Percentiles rank a stretch among this genome's conserved stretches.
Evolutionary conservation across 2,797 vertebrate genomes (phyloP).

Genomic region (Hemibagrus guttatus): DNA sequence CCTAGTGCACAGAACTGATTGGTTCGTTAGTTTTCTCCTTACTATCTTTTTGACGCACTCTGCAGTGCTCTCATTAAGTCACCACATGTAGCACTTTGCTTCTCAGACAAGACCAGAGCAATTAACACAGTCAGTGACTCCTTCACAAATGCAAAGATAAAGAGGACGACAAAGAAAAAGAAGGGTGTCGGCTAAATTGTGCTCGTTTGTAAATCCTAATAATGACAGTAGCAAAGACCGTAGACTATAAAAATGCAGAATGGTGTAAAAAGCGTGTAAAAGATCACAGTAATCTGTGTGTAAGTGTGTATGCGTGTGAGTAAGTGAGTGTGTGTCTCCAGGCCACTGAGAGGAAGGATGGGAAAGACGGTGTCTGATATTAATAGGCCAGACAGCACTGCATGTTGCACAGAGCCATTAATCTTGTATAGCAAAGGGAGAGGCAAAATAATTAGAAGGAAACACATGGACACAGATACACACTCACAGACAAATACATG

Average conservation of each 20-base stretch:
- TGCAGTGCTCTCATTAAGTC: conserved; percentile 62
- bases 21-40: conserved; percentile 47
- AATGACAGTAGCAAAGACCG: neutral
- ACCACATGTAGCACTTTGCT: conserved; percentile 45
- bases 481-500: conserved; percentile 29
- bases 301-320: conserved; percentile 16
- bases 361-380: conserved; percentile 62
- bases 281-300: conserved; percentile 32
- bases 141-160: conserved; percentile 44
- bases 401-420: conserved; percentile 67
- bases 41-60: conserved; percentile 48
- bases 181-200: conserved; percentile 21
- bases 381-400: conserved; percentile 65
- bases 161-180: conserved; percentile 40
- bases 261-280: neutral
- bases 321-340: conserved; percentile 41
- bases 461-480: conserved; percentile 58
- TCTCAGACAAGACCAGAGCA: conserved; percentile 52
- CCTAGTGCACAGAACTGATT: conserved; percentile 20
- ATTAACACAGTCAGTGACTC: conserved; percentile 58
- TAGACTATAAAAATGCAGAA: neutral
- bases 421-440: conserved; percentile 69
- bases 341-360: conserved; percentile 39
- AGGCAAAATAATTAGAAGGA: conserved; percentile 70
- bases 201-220: conserved; percentile 43